Evolutionary conservation across 2,888 invertebrate species (phyloP).

Genomic region (Anticlea derivata): DNA sequence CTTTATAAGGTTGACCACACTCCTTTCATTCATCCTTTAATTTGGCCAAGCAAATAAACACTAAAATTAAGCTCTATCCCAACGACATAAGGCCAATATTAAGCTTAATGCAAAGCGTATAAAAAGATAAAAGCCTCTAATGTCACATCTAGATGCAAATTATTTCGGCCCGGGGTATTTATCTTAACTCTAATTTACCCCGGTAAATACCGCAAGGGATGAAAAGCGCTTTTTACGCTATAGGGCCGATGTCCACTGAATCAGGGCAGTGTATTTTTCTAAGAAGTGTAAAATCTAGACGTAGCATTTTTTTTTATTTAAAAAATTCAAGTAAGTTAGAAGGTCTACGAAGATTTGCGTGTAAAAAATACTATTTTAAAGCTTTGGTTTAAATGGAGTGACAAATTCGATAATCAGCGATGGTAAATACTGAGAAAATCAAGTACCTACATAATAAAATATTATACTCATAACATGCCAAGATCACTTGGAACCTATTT

Average conservation of each 20-base stretch:
- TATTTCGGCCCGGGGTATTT: slow-evolving; percentile 73
- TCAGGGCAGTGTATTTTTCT: not conserved
- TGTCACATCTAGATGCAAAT: slow-evolving; percentile 83
- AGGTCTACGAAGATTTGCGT: no score
- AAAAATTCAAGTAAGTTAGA: no score
- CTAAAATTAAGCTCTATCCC: slow-evolving; percentile 22
- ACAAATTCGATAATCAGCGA: no score
- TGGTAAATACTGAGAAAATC: no score
- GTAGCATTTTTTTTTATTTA: no score
- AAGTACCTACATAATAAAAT: no score
- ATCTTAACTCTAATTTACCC: slow-evolving; percentile 75
- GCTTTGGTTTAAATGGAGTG: no score
- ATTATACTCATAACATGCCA: no score
- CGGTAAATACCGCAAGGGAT: slow-evolving; percentile 74
- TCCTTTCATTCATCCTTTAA: slow-evolving; percentile 16
- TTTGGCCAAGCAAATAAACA: slow-evolving; percentile 9
- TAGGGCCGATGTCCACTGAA: slow-evolving; percentile 1
- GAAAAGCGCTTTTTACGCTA: slow-evolving; percentile 45
- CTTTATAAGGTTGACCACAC: slow-evolving; percentile 2
- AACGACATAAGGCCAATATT: slow-evolving; percentile 25
- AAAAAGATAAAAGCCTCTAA: slow-evolving; percentile 70
- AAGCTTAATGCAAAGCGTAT: slow-evolving; percentile 33
- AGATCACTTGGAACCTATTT: no score
- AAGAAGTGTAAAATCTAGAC: no score
- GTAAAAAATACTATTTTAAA: no score